Evolutionary conservation across 2,888 invertebrate genomes (phyloP).

Genomic region (Noctua fimbriata): DNA sequence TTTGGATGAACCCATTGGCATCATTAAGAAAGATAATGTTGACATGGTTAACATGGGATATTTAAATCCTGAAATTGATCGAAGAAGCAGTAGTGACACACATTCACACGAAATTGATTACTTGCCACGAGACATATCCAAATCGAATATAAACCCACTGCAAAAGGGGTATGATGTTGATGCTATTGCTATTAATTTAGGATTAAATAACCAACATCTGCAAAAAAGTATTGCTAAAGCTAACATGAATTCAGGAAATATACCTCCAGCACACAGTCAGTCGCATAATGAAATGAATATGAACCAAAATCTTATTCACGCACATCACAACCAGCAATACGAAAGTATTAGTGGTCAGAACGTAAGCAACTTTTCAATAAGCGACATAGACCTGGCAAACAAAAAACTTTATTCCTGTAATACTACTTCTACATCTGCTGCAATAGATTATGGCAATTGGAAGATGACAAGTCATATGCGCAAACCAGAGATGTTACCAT

Average conservation of each 20-base stretch:
- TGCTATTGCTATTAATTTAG: slow-evolving; percentile 85
- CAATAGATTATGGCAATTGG: slow-evolving; percentile 87
- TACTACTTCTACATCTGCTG: slow-evolving; percentile 74
- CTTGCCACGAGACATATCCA: slow-evolving; percentile 73
- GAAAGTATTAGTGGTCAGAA: slow-evolving; percentile 78
- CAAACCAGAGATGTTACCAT: slow-evolving; percentile 82
- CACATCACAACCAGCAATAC: slow-evolving; percentile 85
- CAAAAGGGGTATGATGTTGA: slow-evolving; percentile 85
- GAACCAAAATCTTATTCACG: slow-evolving; percentile 81
- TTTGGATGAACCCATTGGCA: slow-evolving; percentile 73
- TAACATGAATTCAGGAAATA: slow-evolving; percentile 72
- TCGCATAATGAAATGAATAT: slow-evolving; percentile 75
- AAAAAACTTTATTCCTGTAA: slow-evolving; percentile 84
- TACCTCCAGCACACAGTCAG: slow-evolving; percentile 82
- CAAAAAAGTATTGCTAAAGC: slow-evolving; percentile 78
- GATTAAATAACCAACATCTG: slow-evolving; percentile 80
- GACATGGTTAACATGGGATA: slow-evolving; percentile 90
- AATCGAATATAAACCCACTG: slow-evolving; percentile 74
- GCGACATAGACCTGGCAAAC: slow-evolving; percentile 86
- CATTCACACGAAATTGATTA: slow-evolving; percentile 75
- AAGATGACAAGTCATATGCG: slow-evolving; percentile 82
- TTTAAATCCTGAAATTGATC: slow-evolving; percentile 82
- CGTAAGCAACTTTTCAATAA: slow-evolving; percentile 83
- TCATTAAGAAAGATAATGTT: slow-evolving; percentile 81
- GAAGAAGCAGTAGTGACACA: slow-evolving; percentile 75